Evolutionary conservation across 2,888 invertebrate species (phyloP).

Genomic region (Andrena camellia): DNA sequence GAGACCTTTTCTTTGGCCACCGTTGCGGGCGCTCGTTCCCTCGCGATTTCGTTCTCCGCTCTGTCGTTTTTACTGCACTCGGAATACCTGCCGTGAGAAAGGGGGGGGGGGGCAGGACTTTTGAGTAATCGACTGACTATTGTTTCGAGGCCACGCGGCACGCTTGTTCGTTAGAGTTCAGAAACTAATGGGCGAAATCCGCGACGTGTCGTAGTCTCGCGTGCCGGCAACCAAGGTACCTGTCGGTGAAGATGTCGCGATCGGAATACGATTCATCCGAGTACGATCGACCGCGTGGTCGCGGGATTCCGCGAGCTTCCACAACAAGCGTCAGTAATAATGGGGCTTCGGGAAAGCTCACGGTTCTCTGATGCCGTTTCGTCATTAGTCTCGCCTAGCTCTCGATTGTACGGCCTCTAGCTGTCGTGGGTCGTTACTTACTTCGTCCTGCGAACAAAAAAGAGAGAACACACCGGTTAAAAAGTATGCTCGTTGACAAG

Average conservation of each 20-base stretch:
- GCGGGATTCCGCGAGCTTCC: constrained; percentile 9
- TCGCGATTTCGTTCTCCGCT: constrained; percentile 3
- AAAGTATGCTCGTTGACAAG: constrained; percentile 65
- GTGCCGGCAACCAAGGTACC: not conserved
- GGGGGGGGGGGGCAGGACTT: not conserved
- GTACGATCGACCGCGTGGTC: constrained; percentile 19
- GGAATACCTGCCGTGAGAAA: not conserved
- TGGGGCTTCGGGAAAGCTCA: constrained; percentile 76
- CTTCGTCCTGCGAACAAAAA: constrained; percentile 85
- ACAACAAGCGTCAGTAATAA: constrained; percentile 53
- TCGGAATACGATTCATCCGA: not conserved
- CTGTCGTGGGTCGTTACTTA: constrained; percentile 82
- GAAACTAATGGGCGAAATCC: constrained; percentile 25
- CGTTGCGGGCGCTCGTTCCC: constrained; percentile 12
- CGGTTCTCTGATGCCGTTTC: constrained; percentile 78
- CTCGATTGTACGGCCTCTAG: constrained; percentile 66
- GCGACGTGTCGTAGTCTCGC: not conserved
- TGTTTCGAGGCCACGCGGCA: not conserved
- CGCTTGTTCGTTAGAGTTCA: constrained; percentile 3
- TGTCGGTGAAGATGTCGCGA: not conserved
- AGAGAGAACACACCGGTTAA: constrained; percentile 79
- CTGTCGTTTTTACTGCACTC: not conserved
- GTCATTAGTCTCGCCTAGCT: constrained; percentile 69
- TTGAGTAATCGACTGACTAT: constrained; percentile 1
- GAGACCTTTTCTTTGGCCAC: constrained; percentile 39